Evolutionary conservation across 2,888 invertebrate genomes (phyloP).

Genomic region (Ferdinandea cuprea): DNA sequence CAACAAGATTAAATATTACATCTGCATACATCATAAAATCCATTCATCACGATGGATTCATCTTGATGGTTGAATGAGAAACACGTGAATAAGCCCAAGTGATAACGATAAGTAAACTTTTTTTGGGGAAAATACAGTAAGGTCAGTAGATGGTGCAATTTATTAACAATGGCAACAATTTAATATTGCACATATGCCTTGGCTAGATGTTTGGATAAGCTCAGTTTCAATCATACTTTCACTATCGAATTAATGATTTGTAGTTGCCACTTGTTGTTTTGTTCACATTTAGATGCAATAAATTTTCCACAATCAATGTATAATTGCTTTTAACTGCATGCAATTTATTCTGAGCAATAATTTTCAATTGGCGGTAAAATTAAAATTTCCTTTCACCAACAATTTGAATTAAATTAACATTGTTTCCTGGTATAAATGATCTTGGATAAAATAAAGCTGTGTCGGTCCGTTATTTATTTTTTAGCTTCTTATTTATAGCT

Average conservation of each 20-base stretch:
- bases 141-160: background rate
- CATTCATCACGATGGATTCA: background rate
- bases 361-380: constrained; percentile 15
- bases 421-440: constrained; percentile 30
- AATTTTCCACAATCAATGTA: constrained; percentile 23
- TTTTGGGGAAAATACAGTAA: background rate
- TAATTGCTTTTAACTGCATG: constrained; percentile 5
- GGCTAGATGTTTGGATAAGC: background rate
- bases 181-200: background rate
- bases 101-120: too few species aligned
- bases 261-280: background rate
- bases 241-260: constrained; percentile 11
- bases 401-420: constrained; percentile 25
- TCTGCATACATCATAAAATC: background rate
- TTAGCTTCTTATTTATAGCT: too few species aligned
- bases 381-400: constrained; percentile 36
- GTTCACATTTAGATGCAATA: background rate
- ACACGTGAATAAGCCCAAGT: too few species aligned
- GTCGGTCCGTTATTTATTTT: too few species aligned
- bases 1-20: background rate
- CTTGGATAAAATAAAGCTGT: too few species aligned
- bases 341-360: background rate
- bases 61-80: too few species aligned
- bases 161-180: background rate
- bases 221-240: constrained; percentile 29